A percentile compares a stretch with the other conserved stretches of the same genome.
phyloP scores from a whole-genome alignment of 2,888 invertebrate species.

The Macrosiphum euphorbiae region DNA sequence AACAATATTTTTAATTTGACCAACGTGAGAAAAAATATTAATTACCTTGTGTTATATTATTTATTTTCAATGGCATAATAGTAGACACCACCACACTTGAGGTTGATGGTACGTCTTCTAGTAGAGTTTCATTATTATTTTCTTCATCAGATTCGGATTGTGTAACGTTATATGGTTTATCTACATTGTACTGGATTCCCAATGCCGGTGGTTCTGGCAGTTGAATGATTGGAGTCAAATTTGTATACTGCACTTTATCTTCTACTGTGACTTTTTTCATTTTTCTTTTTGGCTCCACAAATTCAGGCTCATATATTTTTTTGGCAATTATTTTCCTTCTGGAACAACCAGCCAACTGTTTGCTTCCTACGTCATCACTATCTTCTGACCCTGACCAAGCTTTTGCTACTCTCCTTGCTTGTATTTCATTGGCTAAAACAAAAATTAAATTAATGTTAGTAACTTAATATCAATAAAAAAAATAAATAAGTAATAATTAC shows the following conservation, averaged over 20 bases:
- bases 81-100: not conserved
- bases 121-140: not conserved
- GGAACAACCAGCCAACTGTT: too few relatives aligned
- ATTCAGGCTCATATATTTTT: slow-evolving; percentile 12
- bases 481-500: too few relatives aligned
- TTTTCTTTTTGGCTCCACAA: not conserved
- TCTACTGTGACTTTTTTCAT: not conserved
- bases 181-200: not conserved
- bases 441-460: too few relatives aligned
- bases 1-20: too few relatives aligned
- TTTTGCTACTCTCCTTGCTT: too few relatives aligned
- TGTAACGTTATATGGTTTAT: not conserved
- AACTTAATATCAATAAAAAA: too few relatives aligned
- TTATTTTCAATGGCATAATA: not conserved
- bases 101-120: not conserved
- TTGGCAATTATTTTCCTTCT: not conserved
- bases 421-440: too few relatives aligned
- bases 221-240: slow-evolving; percentile 8
- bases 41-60: not conserved
- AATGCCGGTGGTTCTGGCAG: not conserved
- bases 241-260: slow-evolving; percentile 19
- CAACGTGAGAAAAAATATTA: not conserved
- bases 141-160: not conserved
- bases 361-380: too few relatives aligned
- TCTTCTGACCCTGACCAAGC: too few relatives aligned